Conservation (phyloP, 2,888 invertebrate genomes). For the Rhagophthalmus giganteus region DNA sequence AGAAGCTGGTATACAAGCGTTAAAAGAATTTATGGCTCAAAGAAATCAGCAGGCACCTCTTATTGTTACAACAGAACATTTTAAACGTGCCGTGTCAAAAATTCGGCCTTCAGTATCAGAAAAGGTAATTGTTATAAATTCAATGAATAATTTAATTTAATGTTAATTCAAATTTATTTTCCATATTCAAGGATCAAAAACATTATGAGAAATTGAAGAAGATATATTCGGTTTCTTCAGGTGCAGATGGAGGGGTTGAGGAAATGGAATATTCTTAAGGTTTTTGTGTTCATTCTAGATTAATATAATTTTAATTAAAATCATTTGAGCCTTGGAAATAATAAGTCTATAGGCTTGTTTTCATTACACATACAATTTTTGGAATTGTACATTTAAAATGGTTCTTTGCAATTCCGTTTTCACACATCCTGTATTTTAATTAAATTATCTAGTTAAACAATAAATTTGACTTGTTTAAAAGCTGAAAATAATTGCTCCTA, state of each 20-base stretch:
- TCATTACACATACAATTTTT: too few species aligned
- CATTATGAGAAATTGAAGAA: conserved; percentile 75
- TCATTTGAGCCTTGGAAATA: too few species aligned
- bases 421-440: too few species aligned
- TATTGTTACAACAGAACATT: conserved; percentile 70
- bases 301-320: too few species aligned
- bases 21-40: conserved; percentile 73
- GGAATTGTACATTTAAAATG: too few species aligned
- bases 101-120: conserved; percentile 85
- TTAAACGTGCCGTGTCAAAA: conserved; percentile 74
- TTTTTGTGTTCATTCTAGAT: conserved; percentile 2
- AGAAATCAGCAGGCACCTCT: conserved; percentile 56
- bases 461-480: too few species aligned
- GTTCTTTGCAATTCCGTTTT: too few species aligned
- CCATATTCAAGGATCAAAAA: conserved; percentile 64
- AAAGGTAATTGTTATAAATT: conserved; percentile 57
- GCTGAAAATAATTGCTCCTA: too few species aligned
- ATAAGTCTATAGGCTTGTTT: too few species aligned
- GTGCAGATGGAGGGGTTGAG: conserved; percentile 62
- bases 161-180: conserved; percentile 1
- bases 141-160: background rate
- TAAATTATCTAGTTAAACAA: too few species aligned
- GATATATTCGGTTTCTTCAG: conserved; percentile 63
- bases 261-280: conserved; percentile 51
- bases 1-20: conserved; percentile 80